Evolutionary conservation across 2,888 invertebrate genomes (phyloP).

Genomic region (Drosophila neonasuta): DNA sequence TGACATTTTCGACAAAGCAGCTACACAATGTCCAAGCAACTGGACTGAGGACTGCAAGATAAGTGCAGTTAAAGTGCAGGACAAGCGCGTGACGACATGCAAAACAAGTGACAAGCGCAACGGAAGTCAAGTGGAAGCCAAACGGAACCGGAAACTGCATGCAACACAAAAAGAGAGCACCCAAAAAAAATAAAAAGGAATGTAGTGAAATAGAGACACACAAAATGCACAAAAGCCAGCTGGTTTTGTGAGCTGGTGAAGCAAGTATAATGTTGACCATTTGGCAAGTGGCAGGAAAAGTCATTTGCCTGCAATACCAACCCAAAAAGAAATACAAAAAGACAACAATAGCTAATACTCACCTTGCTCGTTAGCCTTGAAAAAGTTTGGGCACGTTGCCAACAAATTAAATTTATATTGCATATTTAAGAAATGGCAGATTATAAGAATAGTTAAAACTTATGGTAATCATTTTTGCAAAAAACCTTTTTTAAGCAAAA

Average conservation of each 20-base stretch:
- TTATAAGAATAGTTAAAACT: neutral
- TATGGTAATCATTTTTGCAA: too few species aligned
- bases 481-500: too few species aligned
- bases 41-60: conserved; percentile 42
- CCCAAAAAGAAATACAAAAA: conserved; percentile 18
- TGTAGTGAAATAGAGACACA: conserved; percentile 2
- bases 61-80: conserved; percentile 72
- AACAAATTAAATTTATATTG: conserved; percentile 62
- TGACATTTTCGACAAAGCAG: conserved; percentile 76
- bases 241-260: conserved; percentile 9
- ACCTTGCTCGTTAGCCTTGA: conserved; percentile 58
- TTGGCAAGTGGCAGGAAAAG: conserved; percentile 70
- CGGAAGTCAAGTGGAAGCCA: conserved; percentile 58
- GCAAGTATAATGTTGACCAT: conserved; percentile 72
- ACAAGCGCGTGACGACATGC: conserved; percentile 73
- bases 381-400: conserved; percentile 43
- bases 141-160: conserved; percentile 72
- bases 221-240: conserved; percentile 3
- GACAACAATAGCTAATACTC: conserved; percentile 4
- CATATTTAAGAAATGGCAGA: neutral
- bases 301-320: conserved; percentile 57
- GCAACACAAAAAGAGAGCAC: conserved; percentile 32
- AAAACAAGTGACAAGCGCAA: conserved; percentile 55
- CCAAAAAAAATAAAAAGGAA: conserved; percentile 15
- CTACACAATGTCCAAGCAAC: conserved; percentile 63